Percentiles rank a stretch among this genome's conserved stretches.
Evolutionary conservation across 1,140 invertebrate genomes (phyloP).

Genomic region (Polypedilum vanderplanki): DNA sequence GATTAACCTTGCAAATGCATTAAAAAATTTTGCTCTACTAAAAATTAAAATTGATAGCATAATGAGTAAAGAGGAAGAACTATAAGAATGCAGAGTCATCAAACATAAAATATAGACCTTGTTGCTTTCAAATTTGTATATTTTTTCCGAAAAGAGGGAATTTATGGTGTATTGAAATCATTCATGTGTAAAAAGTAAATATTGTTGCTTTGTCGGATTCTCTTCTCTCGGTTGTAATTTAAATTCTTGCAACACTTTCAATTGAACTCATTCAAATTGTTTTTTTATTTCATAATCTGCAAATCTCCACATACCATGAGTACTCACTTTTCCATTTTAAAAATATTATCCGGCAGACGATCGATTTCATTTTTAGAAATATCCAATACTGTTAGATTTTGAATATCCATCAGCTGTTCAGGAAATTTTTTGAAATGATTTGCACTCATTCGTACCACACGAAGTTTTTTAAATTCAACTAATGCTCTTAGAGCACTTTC

Average conservation of each 20-base stretch:
- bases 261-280: constrained; percentile 23
- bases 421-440: constrained; percentile 55
- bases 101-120: neutral
- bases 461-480: constrained; percentile 47
- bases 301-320: neutral
- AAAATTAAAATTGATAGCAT: too few relatives aligned
- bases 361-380: constrained; percentile 61
- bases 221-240: neutral
- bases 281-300: too few relatives aligned
- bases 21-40: too few relatives aligned
- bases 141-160: neutral
- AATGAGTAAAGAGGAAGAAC: too few relatives aligned
- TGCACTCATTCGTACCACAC: constrained; percentile 51
- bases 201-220: neutral
- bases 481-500: constrained; percentile 40
- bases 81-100: neutral
- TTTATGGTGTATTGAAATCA: constrained; percentile 27
- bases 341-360: constrained; percentile 54
- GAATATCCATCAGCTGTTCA: constrained; percentile 50
- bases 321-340: constrained; percentile 57
- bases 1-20: too few relatives aligned
- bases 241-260: constrained; percentile 11
- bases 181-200: constrained; percentile 25
- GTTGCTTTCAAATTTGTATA: neutral
- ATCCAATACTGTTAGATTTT: constrained; percentile 55